Evolutionary conservation across 2,113 vertebrate species (phyloP), one percentile per base, ranked within the genome.

Genomic region (Cisticola juncidis): DNA sequence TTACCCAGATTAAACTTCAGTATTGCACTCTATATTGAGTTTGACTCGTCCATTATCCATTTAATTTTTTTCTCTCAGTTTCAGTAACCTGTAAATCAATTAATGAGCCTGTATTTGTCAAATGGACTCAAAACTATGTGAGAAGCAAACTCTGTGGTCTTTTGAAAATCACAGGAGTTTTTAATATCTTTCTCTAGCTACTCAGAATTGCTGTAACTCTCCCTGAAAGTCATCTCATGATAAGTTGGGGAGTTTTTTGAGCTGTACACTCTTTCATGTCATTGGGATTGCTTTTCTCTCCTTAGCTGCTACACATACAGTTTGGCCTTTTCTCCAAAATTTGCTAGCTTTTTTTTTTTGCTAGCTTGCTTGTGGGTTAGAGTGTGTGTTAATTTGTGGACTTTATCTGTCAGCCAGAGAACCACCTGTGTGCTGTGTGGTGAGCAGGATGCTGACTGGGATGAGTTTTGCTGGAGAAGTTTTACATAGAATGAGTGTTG

Each of bases 391-490:
- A 54, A 66, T 85, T 77, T 65, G 48, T 90, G 71, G 62, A 61
- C 40, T 90, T 85, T 21, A 48, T 94, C 91, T 94, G 81, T 93
- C 88, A 81, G 70, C 48, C 69, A 82, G 73, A 88, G 77, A 95
- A 44, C 76, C 71, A 86, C 68, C 28, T 69, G 53, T n/a, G 38
- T 58, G 36, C 71, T 86, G 14, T 47, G 28, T 68, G 65, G 44
- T 68, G 47, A 74, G 57, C 61, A 78, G 69, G 56, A 42, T 76
- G 28, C 82, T 96, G 88, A 40, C 84, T 91, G 90, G 78, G 85
- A 68, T 86, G 81, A 90, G 68, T 92, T 97, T 95, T 96, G 83
- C 71, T 88, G 86, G 92, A 95, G 83, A 94, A 94, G 81, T 88
- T 64, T 26, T 40, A 87, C 65, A 82, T 70, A 36, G 31, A 95